Percentiles rank a stretch among this genome's conserved stretches.
These are phyloP conservation scores for Margaritifera margaritifera DNA, from an alignment of 2,888 invertebrate species.

Conservation along the genomic window DNA sequence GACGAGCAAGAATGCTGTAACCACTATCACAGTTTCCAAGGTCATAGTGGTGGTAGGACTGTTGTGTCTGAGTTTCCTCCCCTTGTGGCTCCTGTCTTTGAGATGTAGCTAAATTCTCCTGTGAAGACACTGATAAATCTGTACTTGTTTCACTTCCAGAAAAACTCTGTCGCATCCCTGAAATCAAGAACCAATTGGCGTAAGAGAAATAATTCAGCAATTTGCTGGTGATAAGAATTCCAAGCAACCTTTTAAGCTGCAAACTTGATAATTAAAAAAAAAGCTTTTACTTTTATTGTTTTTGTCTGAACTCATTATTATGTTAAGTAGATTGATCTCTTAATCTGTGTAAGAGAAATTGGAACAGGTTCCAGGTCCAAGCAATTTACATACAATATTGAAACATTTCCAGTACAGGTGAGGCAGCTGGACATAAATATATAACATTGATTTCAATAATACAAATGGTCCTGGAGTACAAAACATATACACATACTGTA, in stretches of 20 bases:
- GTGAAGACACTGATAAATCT: slow-evolving; percentile 88
- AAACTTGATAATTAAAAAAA: neutral
- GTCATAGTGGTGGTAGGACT: slow-evolving; percentile 40
- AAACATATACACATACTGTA: too few relatives aligned
- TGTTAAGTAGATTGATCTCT: too few relatives aligned
- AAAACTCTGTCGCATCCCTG: slow-evolving; percentile 83
- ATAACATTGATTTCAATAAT: too few relatives aligned
- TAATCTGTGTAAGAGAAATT: too few relatives aligned
- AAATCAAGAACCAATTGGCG: neutral
- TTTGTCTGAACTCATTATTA: too few relatives aligned
- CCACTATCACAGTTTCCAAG: slow-evolving; percentile 68
- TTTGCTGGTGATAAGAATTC: neutral
- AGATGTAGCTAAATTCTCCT: slow-evolving; percentile 83
- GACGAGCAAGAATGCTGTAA: slow-evolving; percentile 65
- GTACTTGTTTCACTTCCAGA: slow-evolving; percentile 87
- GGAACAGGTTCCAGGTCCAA: too few relatives aligned
- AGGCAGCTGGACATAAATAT: too few relatives aligned
- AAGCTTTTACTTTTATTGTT: too few relatives aligned
- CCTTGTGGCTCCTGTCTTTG: slow-evolving; percentile 91
- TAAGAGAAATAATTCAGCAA: neutral
- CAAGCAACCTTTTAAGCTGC: neutral
- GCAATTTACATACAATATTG: too few relatives aligned
- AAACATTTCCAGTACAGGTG: too few relatives aligned
- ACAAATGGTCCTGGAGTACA: too few relatives aligned
- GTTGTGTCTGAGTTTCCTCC: slow-evolving; percentile 78